phyloP scores from a whole-genome alignment of 2,888 invertebrate genomes.

The Stenodera caucasica region DNA sequence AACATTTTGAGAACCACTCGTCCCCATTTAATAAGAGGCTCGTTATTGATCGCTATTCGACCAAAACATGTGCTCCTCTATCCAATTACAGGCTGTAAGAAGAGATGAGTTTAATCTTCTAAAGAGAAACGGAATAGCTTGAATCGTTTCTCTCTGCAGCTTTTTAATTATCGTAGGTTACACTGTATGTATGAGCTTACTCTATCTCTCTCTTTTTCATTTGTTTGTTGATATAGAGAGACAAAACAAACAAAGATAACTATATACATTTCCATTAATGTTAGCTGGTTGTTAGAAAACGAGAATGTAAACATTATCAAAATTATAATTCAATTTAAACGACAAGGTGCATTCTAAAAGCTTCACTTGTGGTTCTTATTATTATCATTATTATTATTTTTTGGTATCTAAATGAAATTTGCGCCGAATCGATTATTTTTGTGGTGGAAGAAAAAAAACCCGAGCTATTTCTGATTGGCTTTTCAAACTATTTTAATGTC shows the following conservation, averaged over 20 bases:
- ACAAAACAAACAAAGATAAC: not conserved
- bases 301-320: too few species aligned
- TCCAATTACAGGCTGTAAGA: conserved; percentile 21
- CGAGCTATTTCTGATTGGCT: too few species aligned
- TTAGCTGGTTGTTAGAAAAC: too few species aligned
- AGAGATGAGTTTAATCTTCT: conserved; percentile 23
- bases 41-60: conserved; percentile 7
- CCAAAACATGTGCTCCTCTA: conserved; percentile 19
- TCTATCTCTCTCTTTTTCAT: not conserved
- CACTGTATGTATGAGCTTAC: not conserved
- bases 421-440: too few species aligned
- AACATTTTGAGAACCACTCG: not conserved
- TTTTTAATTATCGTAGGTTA: conserved; percentile 1
- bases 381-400: too few species aligned
- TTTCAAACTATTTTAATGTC: too few species aligned
- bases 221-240: not conserved
- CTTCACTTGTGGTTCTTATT: too few species aligned
- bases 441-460: too few species aligned
- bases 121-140: conserved; percentile 9
- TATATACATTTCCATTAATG: not conserved
- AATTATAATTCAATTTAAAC: too few species aligned
- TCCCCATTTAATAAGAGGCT: not conserved
- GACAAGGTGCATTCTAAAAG: too few species aligned
- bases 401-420: too few species aligned
- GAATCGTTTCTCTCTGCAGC: not conserved